Evolutionary conservation across 64 coral and sea anemone genomes (phyloP), one percentile per base, ranked within the genome.

Genomic region (Dendronephthya gigantea): DNA sequence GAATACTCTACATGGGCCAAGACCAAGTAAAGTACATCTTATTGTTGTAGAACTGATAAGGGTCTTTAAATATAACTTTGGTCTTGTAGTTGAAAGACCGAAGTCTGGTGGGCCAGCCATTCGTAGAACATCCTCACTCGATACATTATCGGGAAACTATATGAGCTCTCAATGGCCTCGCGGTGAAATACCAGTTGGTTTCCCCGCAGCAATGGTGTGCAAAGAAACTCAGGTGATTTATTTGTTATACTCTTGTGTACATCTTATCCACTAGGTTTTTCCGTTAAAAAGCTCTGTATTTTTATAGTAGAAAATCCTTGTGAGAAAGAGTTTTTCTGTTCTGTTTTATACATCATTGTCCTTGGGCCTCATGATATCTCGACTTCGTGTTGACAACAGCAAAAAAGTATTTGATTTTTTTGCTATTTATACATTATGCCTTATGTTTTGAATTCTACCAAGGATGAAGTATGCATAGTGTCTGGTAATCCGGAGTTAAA

Each of bases 121-220:
- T 83, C 90, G 90, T 25, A 89, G 95, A 87, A 98, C 95, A 23
- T 91, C 95, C 0, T 98, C 95, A 22, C 58, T 98, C 36, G 95
- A 98, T 87, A 87, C 95, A 81, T 93, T 98, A 87, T 93, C 95
- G 35, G 88, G 88, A 35, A 91, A 86, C 86, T 98, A 98, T 36
- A 70, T 98, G 84, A 91, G 92, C 83, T 92, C 92, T 82, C 95
- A 98, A 83, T 98, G 95, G 95, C 95, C 95, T 45, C 91, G 81
- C 83, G 92, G 87, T 79, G 92, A 87, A 36, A 79, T 79, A 36
- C 36, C 72, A 36, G 72, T 79, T 33, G 72, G 72, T 17, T 36
- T 15, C 29, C 72, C 52, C 75, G 89, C 75, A 88, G 84, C 74
- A 86, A 90, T 81, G 89, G 92, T 82, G 84, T 36, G 91, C 87